Evolutionary conservation across 2,797 vertebrate genomes (phyloP).

Genomic region (Cynodonichthys magdalenae): DNA sequence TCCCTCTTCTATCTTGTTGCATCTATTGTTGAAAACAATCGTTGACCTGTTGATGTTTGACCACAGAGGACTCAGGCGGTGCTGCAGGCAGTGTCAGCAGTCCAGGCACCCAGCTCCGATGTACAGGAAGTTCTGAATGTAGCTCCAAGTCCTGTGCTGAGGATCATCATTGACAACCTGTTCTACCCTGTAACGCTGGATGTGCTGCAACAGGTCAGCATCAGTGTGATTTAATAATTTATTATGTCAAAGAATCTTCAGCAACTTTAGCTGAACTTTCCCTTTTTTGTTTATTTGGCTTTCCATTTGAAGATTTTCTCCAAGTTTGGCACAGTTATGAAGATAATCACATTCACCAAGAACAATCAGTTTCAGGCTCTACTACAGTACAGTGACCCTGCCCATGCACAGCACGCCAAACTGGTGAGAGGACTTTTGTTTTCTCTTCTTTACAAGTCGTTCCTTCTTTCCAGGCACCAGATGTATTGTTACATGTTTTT

Average conservation of each 20-base stretch:
- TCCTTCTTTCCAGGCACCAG: neutral
- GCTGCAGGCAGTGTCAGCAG: slow-evolving; percentile 90
- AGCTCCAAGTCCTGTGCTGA: slow-evolving; percentile 92
- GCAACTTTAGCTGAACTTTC: neutral
- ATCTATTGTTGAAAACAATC: no score
- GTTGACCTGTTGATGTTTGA: slow-evolving; percentile 13
- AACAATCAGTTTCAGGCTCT: slow-evolving; percentile 99
- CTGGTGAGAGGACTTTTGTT: slow-evolving; percentile 80
- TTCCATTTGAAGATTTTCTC: slow-evolving; percentile 91
- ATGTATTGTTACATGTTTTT: neutral
- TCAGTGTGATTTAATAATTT: no score
- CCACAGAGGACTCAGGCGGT: slow-evolving; percentile 89
- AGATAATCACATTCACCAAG: slow-evolving; percentile 99
- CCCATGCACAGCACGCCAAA: slow-evolving; percentile 96
- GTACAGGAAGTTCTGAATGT: slow-evolving; percentile 89
- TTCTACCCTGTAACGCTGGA: slow-evolving; percentile 98
- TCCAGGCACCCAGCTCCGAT: slow-evolving; percentile 90
- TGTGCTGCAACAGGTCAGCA: slow-evolving; percentile 92
- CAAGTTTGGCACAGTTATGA: slow-evolving; percentile 98
- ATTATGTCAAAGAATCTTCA: neutral
- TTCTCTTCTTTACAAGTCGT: no score
- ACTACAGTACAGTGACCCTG: slow-evolving; percentile 93
- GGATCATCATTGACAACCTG: slow-evolving; percentile 99
- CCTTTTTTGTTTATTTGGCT: neutral
- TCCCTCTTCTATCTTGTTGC: no score